Base-by-base conservation (phyloP, 53 echinoderm and acorn worm genomes). In the Temnopleurus reevesii region DNA sequence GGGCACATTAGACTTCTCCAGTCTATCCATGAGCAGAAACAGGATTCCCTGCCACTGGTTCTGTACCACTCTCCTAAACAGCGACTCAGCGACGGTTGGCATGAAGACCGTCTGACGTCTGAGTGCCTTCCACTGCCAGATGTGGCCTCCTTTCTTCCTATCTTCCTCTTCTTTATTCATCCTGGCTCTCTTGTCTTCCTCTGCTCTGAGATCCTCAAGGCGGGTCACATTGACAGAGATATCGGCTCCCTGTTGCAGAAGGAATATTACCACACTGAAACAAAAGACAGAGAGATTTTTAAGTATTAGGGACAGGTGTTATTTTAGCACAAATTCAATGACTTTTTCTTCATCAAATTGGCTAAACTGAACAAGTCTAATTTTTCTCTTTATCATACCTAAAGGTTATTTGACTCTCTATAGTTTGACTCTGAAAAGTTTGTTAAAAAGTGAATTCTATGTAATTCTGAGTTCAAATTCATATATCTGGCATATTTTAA, bases 21-120 rank as follows among this genome's bases (percentile, higher is more conserved):
- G 77, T 82, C 94, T 80, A 30, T 93, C 98, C 95, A 93, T 95
- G 81, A 96, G 90, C 35, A 98, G 94, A 65, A 93, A 98, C 57
- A 94, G 60, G 27, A 98, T 96, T 0, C 98, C 99, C 41, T 98
- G 95, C 99, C 99, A 98, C 25, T 91, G 90, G 38, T 93, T 91
- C 38, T 92, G 81, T 19, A 98, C 93, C 31, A 93, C 94, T 18
- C 90, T 91, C 10, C 94, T 81, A 83, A 98, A 94, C 81, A 98
- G 84, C 3, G 99, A 90, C 46, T 90, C 90, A 13, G 71, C 81
- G 53, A 84, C 13, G 21, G 92, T 81, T 49, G 90, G 84, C 35
- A 27, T 60, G 12, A 0, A 23, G 31, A 0, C 29, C 46, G 13
- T 45, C 17, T 4, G 43, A 21, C 5, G 25, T n/a, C 8, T 36